Evolutionary conservation across 1,140 invertebrate species (phyloP), one percentile per base, ranked within the genome.

Genomic region (Drosophila lacteicornis): DNA sequence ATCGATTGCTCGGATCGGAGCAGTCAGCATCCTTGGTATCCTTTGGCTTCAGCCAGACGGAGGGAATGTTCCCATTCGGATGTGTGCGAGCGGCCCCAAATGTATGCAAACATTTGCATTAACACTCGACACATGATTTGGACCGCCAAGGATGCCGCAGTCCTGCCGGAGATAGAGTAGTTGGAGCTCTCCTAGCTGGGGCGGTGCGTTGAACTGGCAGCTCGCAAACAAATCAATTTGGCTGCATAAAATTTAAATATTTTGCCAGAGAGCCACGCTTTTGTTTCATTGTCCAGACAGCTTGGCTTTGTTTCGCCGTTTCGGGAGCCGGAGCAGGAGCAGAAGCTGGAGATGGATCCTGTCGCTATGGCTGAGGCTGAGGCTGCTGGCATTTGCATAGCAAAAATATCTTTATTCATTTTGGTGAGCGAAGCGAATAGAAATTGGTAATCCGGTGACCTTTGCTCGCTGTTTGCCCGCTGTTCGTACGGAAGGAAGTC

Each of bases 201-300:
- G 5, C 11, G 19, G 53, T 25, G 53, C 84, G 82, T 75, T 80
- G 77, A 87, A 87, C 84, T 63, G 73, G 36, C 63, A 49, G 50
- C 40, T 57, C 12, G 22, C 51, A 74, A 83, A 83, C 84, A 83
- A 83, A 88, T 87, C 84, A 78, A 84, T 84, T 84, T 88, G 84
- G 59, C 66, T 78, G 85, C 77, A 88, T 88, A 59, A 88, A 90
- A 88, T 88, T 88, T 84, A 84, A 88, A 88, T 90, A 75, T 75
- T 80, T 90, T 75, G 53, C 17, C 46, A 53, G 47, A 38, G 30
- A 45, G 61, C 38, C 45, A n/a, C 27, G 78, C 75, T 71, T 68
- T 75, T 74, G 58, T 78, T 83, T 75, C 70, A 83, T 80, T 82
- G 82, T 86, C 65, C 79, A 74, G 82, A 70, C 82, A 68, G 71